A percentile compares a stretch with the other conserved stretches of the same genome.
Conservation (phyloP, 2,888 invertebrate species). For the Phyllotreta striolata region DNA sequence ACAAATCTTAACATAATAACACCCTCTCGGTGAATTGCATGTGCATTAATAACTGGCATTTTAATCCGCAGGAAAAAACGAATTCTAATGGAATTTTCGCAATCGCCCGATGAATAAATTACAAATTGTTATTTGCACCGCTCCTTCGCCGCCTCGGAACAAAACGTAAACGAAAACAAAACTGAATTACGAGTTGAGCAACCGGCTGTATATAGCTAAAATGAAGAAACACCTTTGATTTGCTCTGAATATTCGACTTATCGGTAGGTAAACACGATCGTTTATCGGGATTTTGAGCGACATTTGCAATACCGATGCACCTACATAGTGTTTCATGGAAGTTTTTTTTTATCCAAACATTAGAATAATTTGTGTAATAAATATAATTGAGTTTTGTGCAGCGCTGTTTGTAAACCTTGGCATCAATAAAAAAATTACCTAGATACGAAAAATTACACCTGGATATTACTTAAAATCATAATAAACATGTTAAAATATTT, state of each 20-base stretch:
- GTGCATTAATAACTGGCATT: too few species aligned
- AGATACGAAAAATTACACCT: slow-evolving; percentile 1
- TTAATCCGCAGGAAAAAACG: too few species aligned
- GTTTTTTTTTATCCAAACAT: neutral
- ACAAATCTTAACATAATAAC: neutral
- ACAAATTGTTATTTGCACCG: too few species aligned
- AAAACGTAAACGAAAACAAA: too few species aligned
- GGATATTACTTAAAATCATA: slow-evolving; percentile 3
- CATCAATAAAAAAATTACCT: slow-evolving; percentile 2
- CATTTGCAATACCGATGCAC: neutral
- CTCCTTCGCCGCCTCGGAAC: too few species aligned
- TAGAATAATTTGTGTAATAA: too few species aligned
- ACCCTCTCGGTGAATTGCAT: too few species aligned
- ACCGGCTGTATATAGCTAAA: too few species aligned
- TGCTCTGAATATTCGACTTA: slow-evolving; percentile 32
- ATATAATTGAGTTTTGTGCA: neutral
- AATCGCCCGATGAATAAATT: too few species aligned
- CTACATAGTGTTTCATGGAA: neutral
- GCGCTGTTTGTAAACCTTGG: neutral
- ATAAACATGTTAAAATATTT: slow-evolving; percentile 9
- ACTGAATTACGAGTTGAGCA: too few species aligned
- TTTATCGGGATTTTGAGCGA: neutral
- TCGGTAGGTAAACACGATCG: slow-evolving; percentile 9
- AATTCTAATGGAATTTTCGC: too few species aligned
- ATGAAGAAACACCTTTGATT: slow-evolving; percentile 20